phyloP scores from a whole-genome alignment of 2,113 vertebrate species.

The Callorhinus ursinus region DNA sequence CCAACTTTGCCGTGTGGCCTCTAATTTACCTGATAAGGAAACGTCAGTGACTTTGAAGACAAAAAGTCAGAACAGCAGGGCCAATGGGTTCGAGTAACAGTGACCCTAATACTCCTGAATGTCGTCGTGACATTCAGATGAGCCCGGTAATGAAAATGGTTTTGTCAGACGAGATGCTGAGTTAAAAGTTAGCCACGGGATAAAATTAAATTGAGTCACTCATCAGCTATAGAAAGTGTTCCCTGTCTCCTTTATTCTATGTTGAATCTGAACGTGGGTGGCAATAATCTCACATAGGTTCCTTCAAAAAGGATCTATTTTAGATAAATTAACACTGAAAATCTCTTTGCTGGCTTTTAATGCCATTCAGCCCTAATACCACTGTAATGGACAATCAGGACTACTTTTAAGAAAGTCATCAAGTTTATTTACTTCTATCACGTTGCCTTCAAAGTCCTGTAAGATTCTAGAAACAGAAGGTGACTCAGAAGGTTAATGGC shows the following conservation, averaged over 20 bases:
- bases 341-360: neutral
- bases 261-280: neutral
- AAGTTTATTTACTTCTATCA: neutral
- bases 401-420: neutral
- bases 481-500: neutral
- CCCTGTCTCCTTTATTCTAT: constrained; percentile 1
- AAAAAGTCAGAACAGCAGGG: neutral
- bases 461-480: neutral
- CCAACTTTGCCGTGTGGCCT: neutral
- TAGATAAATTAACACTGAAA: neutral
- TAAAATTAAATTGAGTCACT: constrained; percentile 37
- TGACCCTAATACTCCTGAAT: neutral
- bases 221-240: constrained; percentile 14
- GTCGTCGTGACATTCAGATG: neutral
- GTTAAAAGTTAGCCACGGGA: constrained; percentile 27
- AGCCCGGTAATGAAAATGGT: neutral
- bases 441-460: constrained; percentile 20
- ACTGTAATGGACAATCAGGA: neutral
- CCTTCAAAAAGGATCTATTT: neutral
- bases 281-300: neutral
- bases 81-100: neutral
- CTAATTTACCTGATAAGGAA: neutral
- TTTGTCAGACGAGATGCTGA: neutral
- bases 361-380: neutral
- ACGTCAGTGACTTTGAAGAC: neutral